Base-by-base conservation (phyloP, 2,113 vertebrate genomes). In the Boulengeromyrus knoepffleri region DNA sequence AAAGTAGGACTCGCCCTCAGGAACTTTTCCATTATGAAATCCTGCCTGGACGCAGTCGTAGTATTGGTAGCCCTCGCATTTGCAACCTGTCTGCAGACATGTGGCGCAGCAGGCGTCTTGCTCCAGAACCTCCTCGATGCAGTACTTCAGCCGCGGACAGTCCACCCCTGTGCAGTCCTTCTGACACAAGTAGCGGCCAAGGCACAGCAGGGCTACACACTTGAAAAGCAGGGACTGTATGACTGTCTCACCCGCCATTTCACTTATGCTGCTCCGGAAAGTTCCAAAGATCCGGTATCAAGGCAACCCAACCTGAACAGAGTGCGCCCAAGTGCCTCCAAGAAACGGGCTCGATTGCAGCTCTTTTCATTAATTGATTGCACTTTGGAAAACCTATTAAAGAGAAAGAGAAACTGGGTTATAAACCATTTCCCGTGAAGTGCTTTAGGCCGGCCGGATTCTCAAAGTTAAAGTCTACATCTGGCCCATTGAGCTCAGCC, bases 1-100 rank as follows among this genome's bases (percentile, higher is more conserved):
- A 0, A 98, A 98, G 93, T 99, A 99, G 19, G 98, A 98, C 89
- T 97, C 96, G 0, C 97, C 97, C 21, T 98, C 98, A 0, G 97
- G 97, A 8, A 99, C 98, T 2, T 97, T 97, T 85, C 98, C 98
- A 0, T 97, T 96, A 94, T 95, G 89, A 10, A 98, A 99, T 86
- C 98, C 98, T 0, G 97, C 97, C 1, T 96, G 97, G 92, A 98
- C 88, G 2, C 98, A 99, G 93, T 99, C 98, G 0, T 99, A 99
- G 93, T 97, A 98, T 92, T 99, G 98, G 94, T 99, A 99, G 21
- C 98, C 98, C 91, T 99, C 97, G 0, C 98, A 99, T 0, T 94
- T 94, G 31, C 98, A 99, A 74, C 98, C 98, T 0, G 92, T 96
- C 91, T 97, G 97, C 58, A 96, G 88, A 6, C 98, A 99, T 0